A percentile compares a stretch with the other conserved stretches of the same genome.
Conservation (phyloP, 2,113 vertebrate genomes). For the Tretioscincus oriximinensis region DNA sequence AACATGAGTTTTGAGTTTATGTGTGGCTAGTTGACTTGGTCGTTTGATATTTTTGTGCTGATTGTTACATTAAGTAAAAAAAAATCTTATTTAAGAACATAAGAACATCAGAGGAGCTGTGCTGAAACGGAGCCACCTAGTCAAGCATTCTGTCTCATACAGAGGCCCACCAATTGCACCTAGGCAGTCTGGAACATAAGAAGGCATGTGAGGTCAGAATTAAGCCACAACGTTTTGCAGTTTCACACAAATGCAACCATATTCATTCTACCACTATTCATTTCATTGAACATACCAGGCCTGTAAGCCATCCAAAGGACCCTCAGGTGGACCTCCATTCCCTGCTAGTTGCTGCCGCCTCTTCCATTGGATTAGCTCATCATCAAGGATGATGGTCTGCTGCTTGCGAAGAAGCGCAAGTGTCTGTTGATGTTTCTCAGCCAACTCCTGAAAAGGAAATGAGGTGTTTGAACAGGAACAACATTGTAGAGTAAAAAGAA, state of each 20-base stretch:
- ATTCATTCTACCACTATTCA: background rate
- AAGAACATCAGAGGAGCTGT: no score
- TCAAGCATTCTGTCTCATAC: no score
- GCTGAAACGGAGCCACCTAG: no score
- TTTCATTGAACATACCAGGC: constrained; percentile 75
- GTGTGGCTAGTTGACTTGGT: no score
- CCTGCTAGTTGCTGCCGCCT: constrained; percentile 94
- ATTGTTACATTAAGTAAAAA: background rate
- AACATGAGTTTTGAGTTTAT: no score
- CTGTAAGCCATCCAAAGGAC: constrained; percentile 93
- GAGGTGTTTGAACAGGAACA: rapidly evolving
- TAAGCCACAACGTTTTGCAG: no score
- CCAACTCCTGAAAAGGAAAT: constrained; percentile 44
- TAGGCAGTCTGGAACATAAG: no score
- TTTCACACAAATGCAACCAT: no score
- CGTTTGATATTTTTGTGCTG: background rate
- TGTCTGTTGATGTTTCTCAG: constrained; percentile 97
- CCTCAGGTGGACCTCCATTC: constrained; percentile 91
- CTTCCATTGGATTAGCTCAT: constrained; percentile 95
- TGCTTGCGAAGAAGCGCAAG: constrained; percentile 94
- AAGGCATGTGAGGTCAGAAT: background rate
- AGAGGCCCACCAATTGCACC: no score
- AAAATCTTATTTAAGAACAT: no score
- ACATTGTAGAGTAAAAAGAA: background rate
- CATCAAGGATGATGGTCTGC: constrained; percentile 94